phyloP scores from a whole-genome alignment of 2,113 vertebrate genomes.

The Heliornis fulica region DNA sequence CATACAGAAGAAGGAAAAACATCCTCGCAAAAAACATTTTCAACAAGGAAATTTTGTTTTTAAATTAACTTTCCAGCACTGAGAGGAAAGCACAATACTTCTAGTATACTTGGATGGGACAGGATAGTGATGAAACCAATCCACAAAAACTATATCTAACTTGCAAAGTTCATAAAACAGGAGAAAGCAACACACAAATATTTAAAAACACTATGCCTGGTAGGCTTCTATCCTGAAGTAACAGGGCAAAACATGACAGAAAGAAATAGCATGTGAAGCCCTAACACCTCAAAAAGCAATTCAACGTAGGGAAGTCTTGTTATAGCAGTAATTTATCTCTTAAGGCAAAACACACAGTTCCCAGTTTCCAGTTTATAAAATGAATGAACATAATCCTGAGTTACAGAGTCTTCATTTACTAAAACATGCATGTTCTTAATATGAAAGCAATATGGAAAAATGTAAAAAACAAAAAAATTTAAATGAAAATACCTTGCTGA shows the following conservation, averaged over 20 bases:
- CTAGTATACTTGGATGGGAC: background rate
- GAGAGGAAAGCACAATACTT: background rate
- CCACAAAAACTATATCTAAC: background rate
- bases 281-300: background rate
- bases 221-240: background rate
- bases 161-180: background rate
- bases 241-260: background rate
- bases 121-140: background rate
- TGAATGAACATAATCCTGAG: background rate
- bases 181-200: background rate
- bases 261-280: background rate
- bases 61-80: background rate
- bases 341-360: background rate
- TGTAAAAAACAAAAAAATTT: background rate
- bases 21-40: background rate
- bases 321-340: background rate
- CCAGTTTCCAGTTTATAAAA: background rate
- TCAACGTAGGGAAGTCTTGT: background rate
- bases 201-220: background rate
- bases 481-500: slow-evolving; percentile 84
- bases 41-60: background rate
- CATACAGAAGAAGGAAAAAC: background rate
- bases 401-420: background rate
- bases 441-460: background rate
- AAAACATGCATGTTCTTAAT: background rate